phyloP scores from a whole-genome alignment of 1,140 invertebrate species.

The Euglossa dilemma region DNA sequence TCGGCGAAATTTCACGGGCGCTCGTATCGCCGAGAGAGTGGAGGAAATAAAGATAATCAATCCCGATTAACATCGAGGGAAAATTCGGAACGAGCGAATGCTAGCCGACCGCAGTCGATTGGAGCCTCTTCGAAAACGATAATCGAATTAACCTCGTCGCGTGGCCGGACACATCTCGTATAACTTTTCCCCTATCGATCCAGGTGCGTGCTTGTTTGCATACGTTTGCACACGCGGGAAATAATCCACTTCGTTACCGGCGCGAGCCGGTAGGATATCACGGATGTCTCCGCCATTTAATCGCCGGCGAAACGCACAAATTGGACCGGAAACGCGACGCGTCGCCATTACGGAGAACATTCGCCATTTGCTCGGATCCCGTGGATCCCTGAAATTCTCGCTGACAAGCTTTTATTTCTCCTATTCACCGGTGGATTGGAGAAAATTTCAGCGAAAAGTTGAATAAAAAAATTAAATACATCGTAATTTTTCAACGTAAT shows the following conservation, averaged over 20 bases:
- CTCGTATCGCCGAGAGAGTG: too few relatives aligned
- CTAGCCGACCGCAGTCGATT: too few relatives aligned
- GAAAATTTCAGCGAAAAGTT: too few relatives aligned
- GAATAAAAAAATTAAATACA: too few relatives aligned
- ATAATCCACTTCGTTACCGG: conserved; percentile 18
- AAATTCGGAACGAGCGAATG: too few relatives aligned
- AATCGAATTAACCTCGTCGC: conserved; percentile 2
- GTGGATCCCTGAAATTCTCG: too few relatives aligned
- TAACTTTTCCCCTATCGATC: conserved; percentile 31
- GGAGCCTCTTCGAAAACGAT: background rate
- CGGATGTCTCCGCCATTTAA: background rate
- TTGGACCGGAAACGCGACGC: background rate
- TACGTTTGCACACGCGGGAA: background rate
- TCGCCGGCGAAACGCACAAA: background rate
- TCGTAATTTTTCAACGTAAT: too few relatives aligned
- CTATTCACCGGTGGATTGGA: too few relatives aligned
- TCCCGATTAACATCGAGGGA: too few relatives aligned
- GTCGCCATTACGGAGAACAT: background rate
- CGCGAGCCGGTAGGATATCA: background rate
- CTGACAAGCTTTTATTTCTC: too few relatives aligned
- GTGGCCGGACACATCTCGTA: background rate
- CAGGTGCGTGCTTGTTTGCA: background rate
- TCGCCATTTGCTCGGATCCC: background rate
- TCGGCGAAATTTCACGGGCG: too few relatives aligned
- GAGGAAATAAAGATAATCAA: too few relatives aligned